Evolutionary conservation across 2,113 vertebrate genomes (phyloP).

Genomic region (Saccopteryx leptura): DNA sequence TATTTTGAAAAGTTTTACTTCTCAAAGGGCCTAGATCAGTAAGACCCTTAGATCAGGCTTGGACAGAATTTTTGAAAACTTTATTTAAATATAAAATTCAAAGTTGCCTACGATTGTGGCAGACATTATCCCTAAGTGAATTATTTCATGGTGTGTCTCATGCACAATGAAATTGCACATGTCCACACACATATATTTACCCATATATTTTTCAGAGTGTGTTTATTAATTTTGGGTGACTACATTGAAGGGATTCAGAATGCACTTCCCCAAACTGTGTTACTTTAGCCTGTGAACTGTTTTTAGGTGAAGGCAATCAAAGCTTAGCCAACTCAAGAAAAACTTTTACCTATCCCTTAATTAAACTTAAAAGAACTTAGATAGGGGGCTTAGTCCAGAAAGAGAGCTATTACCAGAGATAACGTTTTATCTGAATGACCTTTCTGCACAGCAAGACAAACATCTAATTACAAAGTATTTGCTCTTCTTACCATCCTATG

Average conservation of each 20-base stretch:
- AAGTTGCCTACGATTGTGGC: constrained; percentile 40
- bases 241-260: background rate
- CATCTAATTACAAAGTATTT: background rate
- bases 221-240: constrained; percentile 10
- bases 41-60: constrained; percentile 79
- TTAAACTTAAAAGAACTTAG: background rate
- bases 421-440: background rate
- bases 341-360: background rate
- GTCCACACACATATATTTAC: background rate
- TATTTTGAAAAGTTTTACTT: constrained; percentile 83
- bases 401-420: background rate
- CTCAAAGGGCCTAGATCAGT: constrained; percentile 80
- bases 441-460: background rate
- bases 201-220: background rate
- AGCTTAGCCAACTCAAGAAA: background rate
- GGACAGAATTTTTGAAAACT: constrained; percentile 76
- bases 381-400: background rate
- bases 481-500: background rate
- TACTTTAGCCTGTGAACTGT: background rate
- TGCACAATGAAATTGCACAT: background rate
- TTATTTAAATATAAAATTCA: constrained; percentile 67
- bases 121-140: background rate
- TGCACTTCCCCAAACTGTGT: background rate
- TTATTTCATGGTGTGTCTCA: background rate
- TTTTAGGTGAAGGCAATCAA: background rate